These are phyloP conservation scores for Belonocnema kinseyi DNA, from an alignment of 1,140 invertebrate genomes.

Conservation along the genomic window DNA sequence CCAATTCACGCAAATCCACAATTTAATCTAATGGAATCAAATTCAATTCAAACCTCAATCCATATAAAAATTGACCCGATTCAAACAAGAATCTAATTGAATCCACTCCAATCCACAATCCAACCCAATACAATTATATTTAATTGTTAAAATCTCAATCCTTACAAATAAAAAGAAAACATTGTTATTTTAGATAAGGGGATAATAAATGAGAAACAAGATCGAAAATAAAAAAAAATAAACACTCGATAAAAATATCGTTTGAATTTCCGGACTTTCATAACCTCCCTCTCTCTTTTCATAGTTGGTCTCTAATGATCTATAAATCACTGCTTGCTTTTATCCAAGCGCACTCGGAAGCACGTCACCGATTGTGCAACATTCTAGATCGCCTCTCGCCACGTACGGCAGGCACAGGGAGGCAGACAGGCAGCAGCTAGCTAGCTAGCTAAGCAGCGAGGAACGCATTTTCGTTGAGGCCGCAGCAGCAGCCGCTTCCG, in stretches of 20 bases:
- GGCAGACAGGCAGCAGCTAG: background rate
- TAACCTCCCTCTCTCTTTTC: constrained; percentile 17
- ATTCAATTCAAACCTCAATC: no score
- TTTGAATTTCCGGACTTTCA: constrained; percentile 27
- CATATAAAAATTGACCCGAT: no score
- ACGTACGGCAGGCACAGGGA: background rate
- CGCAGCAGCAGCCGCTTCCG: background rate
- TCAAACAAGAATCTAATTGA: no score
- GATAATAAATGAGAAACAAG: background rate
- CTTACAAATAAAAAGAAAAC: background rate
- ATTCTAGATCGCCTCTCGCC: constrained; percentile 8
- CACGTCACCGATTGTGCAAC: constrained; percentile 25
- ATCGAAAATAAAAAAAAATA: background rate
- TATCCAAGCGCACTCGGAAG: constrained; percentile 22
- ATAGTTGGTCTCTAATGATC: constrained; percentile 16
- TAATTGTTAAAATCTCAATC: no score
- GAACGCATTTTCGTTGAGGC: no score
- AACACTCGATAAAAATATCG: background rate
- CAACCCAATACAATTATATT: no score
- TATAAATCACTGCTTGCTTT: constrained; percentile 20
- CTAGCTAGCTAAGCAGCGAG: no score
- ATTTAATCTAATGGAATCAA: no score
- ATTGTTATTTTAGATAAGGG: no score
- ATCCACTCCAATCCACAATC: no score
- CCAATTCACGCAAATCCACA: no score